These are phyloP conservation scores for Python bivittatus DNA, from an alignment of 2,113 vertebrate genomes.

Conservation along the genomic window DNA sequence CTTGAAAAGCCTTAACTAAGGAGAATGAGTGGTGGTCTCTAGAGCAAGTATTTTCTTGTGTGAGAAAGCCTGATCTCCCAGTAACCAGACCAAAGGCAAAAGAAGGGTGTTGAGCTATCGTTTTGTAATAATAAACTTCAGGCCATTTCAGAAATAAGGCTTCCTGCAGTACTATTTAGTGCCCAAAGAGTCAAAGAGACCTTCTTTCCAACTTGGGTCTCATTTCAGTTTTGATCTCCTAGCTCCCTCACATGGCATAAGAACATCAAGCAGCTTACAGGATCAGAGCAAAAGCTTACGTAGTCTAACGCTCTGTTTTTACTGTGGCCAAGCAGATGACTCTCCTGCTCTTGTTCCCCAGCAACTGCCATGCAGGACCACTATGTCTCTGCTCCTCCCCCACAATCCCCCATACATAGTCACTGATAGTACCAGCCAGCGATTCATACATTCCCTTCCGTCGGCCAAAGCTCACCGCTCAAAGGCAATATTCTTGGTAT, in stretches of 20 bases:
- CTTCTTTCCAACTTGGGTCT: neutral
- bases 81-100: neutral
- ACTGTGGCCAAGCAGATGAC: neutral
- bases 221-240: neutral
- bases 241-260: neutral
- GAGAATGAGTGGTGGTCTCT: neutral
- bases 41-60: neutral
- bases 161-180: neutral
- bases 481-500: slow-evolving; percentile 93
- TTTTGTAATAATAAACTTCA: neutral
- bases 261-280: neutral
- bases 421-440: neutral
- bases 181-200: neutral
- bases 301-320: neutral
- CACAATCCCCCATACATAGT: neutral
- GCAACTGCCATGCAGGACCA: neutral
- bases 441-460: no score
- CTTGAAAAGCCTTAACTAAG: neutral
- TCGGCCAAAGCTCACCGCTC: slow-evolving; percentile 79
- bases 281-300: neutral
- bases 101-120: neutral
- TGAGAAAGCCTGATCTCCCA: neutral
- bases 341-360: neutral
- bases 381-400: neutral
- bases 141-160: neutral